Base-by-base conservation (phyloP, 1,140 invertebrate genomes). In the Caenorhabditis brenneri region DNA sequence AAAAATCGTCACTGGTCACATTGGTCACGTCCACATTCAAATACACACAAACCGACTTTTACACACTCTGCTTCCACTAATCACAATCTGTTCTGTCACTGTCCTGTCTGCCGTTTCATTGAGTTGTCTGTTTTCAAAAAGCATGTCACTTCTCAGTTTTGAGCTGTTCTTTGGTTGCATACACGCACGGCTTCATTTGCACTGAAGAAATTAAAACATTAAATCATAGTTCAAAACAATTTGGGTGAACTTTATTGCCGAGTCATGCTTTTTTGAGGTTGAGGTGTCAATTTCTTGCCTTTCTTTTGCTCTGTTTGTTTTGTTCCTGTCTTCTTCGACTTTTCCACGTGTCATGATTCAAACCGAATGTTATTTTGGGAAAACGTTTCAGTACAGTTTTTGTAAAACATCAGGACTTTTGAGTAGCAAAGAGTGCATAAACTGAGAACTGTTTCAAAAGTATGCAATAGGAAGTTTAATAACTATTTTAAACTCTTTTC, bases 1-100 rank as follows among this genome's bases (percentile, higher is more conserved):
- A n/a, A n/a, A 55, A 58, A 6, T 58, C 55, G 33, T 81, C 39
- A 36, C 9, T 58, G 36, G 79, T 81, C 24, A 29, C 39, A 81
- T 58, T 60, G 39, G 39, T 60, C 39, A 58, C 36, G 27, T 42
- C 80, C 39, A 42, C 55, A 55, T 27, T 27, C 22, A 55, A 27
- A 55, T n/a, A 55, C 24, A n/a, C 16, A 27, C 3, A 55, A 15
- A 19, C 48, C 6, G 39, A 42, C 12, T n/a, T 55, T 55, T n/a
- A 27, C 24, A 12, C 53, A 55, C 53, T 27, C 53, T 27, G 53
- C 22, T 55, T 22, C 27, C 31, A 58, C 55, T 81, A 58, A 58
- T 60, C 39, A 55, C 55, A 24, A n/a, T 58, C 27, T 81, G 55
- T 46, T 27, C 33, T 58, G 48, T 58, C 48, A 42, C 51, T 58